phyloP scores from a whole-genome alignment of 2,888 invertebrate species.

The Cataglyphis altisquamis region DNA sequence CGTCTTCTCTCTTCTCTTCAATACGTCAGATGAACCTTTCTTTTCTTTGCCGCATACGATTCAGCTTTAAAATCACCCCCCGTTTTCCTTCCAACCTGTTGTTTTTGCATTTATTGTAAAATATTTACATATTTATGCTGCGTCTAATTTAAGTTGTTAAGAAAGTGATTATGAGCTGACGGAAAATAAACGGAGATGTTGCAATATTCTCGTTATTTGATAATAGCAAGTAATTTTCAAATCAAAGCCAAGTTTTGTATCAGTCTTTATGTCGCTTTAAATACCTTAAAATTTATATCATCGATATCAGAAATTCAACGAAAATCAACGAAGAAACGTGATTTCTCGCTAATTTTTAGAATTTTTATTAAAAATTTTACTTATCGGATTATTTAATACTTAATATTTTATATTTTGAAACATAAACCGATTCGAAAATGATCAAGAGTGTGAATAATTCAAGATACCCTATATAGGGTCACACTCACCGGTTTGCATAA shows the following conservation, averaged over 20 bases:
- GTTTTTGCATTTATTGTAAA: background rate
- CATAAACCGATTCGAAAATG: background rate
- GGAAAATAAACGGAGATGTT: constrained; percentile 3
- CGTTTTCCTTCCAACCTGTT: background rate
- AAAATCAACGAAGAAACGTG: background rate
- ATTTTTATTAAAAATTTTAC: background rate
- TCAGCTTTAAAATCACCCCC: background rate
- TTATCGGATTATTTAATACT: constrained; percentile 4
- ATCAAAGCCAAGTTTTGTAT: background rate
- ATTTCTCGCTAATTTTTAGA: background rate
- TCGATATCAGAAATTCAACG: background rate
- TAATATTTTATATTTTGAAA: background rate
- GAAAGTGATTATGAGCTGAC: background rate
- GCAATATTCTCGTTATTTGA: background rate
- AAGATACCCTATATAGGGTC: background rate
- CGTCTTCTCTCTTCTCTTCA: constrained; percentile 55
- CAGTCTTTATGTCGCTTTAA: background rate
- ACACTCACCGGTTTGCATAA: background rate
- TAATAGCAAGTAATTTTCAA: too few relatives aligned
- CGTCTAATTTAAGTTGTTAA: constrained; percentile 14
- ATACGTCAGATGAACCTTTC: constrained; percentile 10
- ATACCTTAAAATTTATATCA: background rate
- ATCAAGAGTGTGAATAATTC: background rate
- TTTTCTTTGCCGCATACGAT: background rate
- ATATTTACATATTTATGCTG: background rate